Conservation (phyloP, 2,888 invertebrate species). For the Yponomeuta plumbellus region DNA sequence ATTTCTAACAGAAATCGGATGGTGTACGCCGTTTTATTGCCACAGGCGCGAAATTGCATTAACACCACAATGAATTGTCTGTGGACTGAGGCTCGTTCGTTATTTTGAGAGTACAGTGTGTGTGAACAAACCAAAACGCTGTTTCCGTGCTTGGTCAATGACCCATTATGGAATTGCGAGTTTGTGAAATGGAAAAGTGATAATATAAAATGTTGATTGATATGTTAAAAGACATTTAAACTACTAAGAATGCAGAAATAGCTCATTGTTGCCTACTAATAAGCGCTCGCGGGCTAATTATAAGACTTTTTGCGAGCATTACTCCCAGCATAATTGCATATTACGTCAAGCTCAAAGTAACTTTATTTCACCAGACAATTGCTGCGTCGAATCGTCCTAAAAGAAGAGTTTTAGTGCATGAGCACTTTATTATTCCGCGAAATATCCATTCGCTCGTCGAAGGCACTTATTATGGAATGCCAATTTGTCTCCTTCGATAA, state of each 20-base stretch:
- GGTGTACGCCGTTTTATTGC: not conserved
- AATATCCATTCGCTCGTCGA: not conserved
- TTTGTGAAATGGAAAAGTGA: not conserved
- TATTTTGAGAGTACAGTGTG: not conserved
- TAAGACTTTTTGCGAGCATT: not conserved
- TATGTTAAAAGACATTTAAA: not conserved
- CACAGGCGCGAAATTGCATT: not conserved
- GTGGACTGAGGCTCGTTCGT: not conserved
- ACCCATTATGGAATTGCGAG: not conserved
- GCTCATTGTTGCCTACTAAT: not conserved
- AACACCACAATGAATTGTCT: not conserved
- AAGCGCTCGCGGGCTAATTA: not conserved
- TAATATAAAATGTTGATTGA: not conserved
- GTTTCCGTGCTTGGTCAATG: not conserved
- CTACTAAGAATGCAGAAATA: not conserved
- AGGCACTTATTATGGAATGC: not conserved
- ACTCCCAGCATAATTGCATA: not conserved
- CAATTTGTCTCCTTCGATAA: not conserved
- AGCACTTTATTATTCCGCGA: not conserved
- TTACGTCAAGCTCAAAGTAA: not conserved
- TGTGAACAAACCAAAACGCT: not conserved
- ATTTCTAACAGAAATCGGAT: not conserved
- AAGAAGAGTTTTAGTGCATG: not conserved
- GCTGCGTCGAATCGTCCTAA: not conserved
- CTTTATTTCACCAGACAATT: not conserved